phyloP scores from a whole-genome alignment of 2,888 invertebrate genomes.

The Gibbula magus region DNA sequence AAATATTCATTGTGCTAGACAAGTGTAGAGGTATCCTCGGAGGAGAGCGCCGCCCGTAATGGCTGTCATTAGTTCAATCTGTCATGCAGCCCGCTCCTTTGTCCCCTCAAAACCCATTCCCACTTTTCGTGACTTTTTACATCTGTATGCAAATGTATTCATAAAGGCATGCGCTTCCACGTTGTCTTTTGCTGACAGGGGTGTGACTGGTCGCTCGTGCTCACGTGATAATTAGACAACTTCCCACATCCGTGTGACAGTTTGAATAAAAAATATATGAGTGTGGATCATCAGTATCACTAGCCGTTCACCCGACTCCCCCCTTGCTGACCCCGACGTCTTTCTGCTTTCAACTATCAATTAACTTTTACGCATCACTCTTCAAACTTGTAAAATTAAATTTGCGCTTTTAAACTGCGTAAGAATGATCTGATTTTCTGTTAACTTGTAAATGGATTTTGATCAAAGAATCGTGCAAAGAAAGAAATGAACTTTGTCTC shows the following conservation, averaged over 20 bases:
- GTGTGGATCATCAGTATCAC: neutral
- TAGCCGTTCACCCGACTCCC: neutral
- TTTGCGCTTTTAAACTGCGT: too few species aligned
- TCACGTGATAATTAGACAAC: slow-evolving; percentile 18
- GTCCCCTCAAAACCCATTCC: slow-evolving; percentile 18
- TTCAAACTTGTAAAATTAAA: neutral
- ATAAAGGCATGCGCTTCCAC: neutral
- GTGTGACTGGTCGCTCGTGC: slow-evolving; percentile 7
- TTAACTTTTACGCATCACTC: neutral
- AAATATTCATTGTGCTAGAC: slow-evolving; percentile 3
- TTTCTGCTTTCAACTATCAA: neutral
- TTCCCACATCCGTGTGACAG: slow-evolving; percentile 1
- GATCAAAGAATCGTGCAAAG: too few species aligned
- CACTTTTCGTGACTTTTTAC: slow-evolving; percentile 20
- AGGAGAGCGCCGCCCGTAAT: neutral
- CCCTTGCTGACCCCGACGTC: neutral
- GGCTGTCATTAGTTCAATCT: slow-evolving; percentile 14
- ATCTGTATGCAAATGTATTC: slow-evolving; percentile 20
- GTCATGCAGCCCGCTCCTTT: neutral
- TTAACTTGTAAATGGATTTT: too few species aligned
- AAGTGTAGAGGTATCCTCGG: slow-evolving; percentile 12
- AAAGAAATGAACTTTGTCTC: too few species aligned
- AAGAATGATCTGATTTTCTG: too few species aligned
- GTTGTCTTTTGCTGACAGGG: slow-evolving; percentile 17
- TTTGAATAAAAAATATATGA: slow-evolving; percentile 16